Evolutionary conservation across 2,113 vertebrate genomes (phyloP), one percentile per base, ranked within the genome.

Genomic region (Ceuthmochares aereus): DNA sequence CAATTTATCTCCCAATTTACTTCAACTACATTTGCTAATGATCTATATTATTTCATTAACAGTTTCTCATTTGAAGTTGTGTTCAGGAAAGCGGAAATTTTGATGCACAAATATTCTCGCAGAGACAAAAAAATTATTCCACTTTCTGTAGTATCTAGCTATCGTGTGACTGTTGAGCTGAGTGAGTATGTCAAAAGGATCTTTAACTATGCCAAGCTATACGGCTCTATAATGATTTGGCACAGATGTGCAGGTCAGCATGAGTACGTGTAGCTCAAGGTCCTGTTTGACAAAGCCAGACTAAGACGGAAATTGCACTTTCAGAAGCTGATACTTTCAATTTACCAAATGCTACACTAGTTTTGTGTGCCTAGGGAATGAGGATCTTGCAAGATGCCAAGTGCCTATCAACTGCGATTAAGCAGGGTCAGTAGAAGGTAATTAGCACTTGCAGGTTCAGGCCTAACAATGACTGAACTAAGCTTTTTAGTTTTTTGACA

Each of bases 381-480:
- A 54, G 23, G 40, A 76, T 58, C 37, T 60, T 80, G 30, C 43
- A 72, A 72, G 77, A 55, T 84, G 78, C 45, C 84, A 89, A 11
- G 4, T 84, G 60, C 40, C 40, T 56, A 75, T 68, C 54, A 75
- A 62, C 43, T 66, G 26, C 36, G 86, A 74, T 56, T 87, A 66
- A 16, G 55, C 18, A 72, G 60, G 79, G 40, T 37, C 52, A 87
- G 47, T 27, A 83, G 72, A 92, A 84, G 30, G 49, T 87, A 87
- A 93, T 90, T 68, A 95, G 54, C 45, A 86, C 60, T 89, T 89
- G 47, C 60, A 91, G 15, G 42, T 81, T 93, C 60, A 91, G 78
- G 21, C 3, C 49, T 85, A 89, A 70, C 55, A 74, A 80, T 45
- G 42, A 79, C 40, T 64, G 70, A 90, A 79, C 22, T 9, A 89